phyloP scores from a whole-genome alignment of 2,797 vertebrate species.

The Pangasius krempfi region DNA sequence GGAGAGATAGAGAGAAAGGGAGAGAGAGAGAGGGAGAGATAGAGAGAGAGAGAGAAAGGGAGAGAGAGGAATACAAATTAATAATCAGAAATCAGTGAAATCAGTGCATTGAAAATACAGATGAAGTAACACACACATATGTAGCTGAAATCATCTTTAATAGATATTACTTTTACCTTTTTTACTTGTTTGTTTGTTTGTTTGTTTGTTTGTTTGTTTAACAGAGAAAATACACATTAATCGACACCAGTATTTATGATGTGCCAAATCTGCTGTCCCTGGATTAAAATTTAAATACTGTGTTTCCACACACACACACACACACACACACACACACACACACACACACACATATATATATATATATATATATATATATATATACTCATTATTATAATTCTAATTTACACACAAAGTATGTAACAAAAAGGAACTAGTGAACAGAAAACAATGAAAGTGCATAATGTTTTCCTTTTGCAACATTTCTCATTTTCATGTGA shows the following conservation, averaged over 20 bases:
- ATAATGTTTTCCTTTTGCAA: background rate
- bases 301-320: background rate
- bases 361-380: too few species aligned
- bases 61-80: background rate
- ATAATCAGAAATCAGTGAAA: background rate
- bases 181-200: background rate
- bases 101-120: background rate
- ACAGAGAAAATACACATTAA: background rate
- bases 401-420: background rate
- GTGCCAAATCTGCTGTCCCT: too few species aligned
- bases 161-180: background rate
- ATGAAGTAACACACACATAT: background rate
- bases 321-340: too few species aligned
- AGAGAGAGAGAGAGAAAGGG: constrained; percentile 10
- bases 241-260: background rate
- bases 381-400: too few species aligned
- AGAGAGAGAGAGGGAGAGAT: constrained; percentile 44
- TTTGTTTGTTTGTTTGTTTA: background rate
- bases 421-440: background rate
- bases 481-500: background rate
- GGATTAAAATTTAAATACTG: background rate
- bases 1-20: too few species aligned
- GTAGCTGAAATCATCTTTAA: background rate
- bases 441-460: background rate
- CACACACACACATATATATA: too few species aligned